A percentile compares a stretch with the other conserved stretches of the same genome.
phyloP scores from a whole-genome alignment of 2,888 invertebrate genomes.

The Drosophila gaucha region DNA sequence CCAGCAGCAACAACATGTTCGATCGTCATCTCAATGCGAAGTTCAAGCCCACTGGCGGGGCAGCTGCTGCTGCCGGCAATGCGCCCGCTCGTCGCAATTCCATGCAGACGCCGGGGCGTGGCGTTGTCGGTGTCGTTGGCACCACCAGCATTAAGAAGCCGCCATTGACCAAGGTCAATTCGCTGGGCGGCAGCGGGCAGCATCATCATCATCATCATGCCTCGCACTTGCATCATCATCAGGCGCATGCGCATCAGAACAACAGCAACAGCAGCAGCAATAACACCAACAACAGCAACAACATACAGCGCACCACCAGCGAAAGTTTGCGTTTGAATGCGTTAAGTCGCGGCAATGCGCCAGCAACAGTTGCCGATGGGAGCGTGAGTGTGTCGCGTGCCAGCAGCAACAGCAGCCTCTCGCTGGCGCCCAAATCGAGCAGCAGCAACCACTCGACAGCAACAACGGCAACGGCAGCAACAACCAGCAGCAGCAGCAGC shows the following conservation, averaged over 20 bases:
- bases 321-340: slow-evolving; percentile 88
- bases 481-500: slow-evolving; percentile 52
- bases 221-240: slow-evolving; percentile 55
- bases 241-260: slow-evolving; percentile 40
- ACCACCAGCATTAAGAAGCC: slow-evolving; percentile 76
- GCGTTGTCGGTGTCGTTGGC: slow-evolving; percentile 53
- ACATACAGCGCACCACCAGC: slow-evolving; percentile 89
- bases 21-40: slow-evolving; percentile 80
- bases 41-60: slow-evolving; percentile 69
- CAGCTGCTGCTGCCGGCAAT: slow-evolving; percentile 38
- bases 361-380: slow-evolving; percentile 21
- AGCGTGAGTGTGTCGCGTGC: slow-evolving; percentile 40
- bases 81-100: slow-evolving; percentile 75
- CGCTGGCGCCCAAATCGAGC: slow-evolving; percentile 66
- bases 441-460: slow-evolving; percentile 53
- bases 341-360: slow-evolving; percentile 49
- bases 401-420: slow-evolving; percentile 40
- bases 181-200: slow-evolving; percentile 62
- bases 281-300: slow-evolving; percentile 64
- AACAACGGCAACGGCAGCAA: slow-evolving; percentile 21
- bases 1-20: slow-evolving; percentile 74
- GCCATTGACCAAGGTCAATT: slow-evolving; percentile 77
- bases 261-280: slow-evolving; percentile 36
- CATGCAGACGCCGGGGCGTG: slow-evolving; percentile 73
- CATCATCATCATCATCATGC: slow-evolving; percentile 67